A percentile compares a stretch with the other conserved stretches of the same genome.
Conservation (phyloP, 2,797 vertebrate genomes). For the Hemibagrus guttatus region DNA sequence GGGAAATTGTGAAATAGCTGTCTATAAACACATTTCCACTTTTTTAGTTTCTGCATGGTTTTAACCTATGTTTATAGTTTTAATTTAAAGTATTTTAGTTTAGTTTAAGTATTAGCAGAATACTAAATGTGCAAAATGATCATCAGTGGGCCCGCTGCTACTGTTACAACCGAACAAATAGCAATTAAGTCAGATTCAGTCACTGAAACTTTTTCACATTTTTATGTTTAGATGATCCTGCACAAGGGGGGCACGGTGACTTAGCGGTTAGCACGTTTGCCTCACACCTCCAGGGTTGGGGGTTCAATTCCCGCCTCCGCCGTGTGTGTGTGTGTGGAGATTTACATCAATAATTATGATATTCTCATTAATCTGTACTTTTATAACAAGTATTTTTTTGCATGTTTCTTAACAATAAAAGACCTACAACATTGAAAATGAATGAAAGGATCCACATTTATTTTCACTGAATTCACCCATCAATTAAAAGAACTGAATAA, state of each 20-base stretch:
- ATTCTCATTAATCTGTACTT: background rate
- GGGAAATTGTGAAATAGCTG: constrained; percentile 2
- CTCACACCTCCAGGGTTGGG: too few relatives aligned
- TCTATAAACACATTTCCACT: background rate
- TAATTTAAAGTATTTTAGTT: too few relatives aligned
- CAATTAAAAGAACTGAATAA: background rate
- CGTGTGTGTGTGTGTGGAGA: too few relatives aligned
- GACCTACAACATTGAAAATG: background rate
- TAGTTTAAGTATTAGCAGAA: constrained; percentile 4
- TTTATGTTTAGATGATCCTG: background rate
- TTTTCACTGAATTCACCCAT: background rate
- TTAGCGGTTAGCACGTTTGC: too few relatives aligned
- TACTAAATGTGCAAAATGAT: background rate
- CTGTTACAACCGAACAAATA: background rate
- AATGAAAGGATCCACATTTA: background rate
- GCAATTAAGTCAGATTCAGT: background rate
- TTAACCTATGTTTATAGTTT: background rate
- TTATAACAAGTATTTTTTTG: background rate
- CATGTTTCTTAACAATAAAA: background rate
- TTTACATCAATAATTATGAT: background rate
- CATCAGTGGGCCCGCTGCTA: background rate
- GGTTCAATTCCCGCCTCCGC: too few relatives aligned
- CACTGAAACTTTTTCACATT: background rate
- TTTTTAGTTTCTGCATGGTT: background rate
- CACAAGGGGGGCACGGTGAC: too few relatives aligned